phyloP scores from a whole-genome alignment of 2,113 vertebrate species.

The Austrofundulus limnaeus region DNA sequence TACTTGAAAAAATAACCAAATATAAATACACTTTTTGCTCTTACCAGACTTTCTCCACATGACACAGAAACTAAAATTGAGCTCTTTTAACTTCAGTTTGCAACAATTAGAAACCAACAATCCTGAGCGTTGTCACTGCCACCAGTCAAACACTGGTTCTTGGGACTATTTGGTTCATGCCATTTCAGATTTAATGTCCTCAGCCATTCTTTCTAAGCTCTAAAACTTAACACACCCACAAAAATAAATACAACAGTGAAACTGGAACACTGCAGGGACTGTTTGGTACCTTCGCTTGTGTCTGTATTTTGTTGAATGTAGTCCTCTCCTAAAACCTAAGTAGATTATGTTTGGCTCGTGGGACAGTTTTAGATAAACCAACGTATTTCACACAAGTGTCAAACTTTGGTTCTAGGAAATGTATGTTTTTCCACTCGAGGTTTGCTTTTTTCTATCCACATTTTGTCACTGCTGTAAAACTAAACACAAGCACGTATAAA shows the following conservation, averaged over 20 bases:
- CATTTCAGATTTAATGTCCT: neutral
- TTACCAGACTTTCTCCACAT: neutral
- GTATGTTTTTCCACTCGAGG: too few relatives aligned
- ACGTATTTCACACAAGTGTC: neutral
- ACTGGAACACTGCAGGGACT: neutral
- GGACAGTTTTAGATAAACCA: neutral
- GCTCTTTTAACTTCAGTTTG: too few relatives aligned
- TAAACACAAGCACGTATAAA: neutral
- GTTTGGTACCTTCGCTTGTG: neutral
- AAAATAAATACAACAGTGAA: neutral
- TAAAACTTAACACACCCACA: neutral
- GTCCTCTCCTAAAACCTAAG: neutral
- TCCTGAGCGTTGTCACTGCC: too few relatives aligned
- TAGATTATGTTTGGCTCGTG: neutral
- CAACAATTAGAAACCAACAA: too few relatives aligned
- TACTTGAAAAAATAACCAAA: conserved; percentile 1
- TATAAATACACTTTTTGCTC: conserved; percentile 5
- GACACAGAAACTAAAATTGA: too few relatives aligned
- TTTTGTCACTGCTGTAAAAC: too few relatives aligned
- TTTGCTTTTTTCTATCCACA: too few relatives aligned
- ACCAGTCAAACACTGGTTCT: neutral
- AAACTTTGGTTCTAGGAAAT: too few relatives aligned
- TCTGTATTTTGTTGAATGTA: neutral
- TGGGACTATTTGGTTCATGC: neutral
- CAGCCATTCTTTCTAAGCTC: neutral